Conservation (phyloP, 2,113 vertebrate species). For the Orthonyx spaldingii region DNA sequence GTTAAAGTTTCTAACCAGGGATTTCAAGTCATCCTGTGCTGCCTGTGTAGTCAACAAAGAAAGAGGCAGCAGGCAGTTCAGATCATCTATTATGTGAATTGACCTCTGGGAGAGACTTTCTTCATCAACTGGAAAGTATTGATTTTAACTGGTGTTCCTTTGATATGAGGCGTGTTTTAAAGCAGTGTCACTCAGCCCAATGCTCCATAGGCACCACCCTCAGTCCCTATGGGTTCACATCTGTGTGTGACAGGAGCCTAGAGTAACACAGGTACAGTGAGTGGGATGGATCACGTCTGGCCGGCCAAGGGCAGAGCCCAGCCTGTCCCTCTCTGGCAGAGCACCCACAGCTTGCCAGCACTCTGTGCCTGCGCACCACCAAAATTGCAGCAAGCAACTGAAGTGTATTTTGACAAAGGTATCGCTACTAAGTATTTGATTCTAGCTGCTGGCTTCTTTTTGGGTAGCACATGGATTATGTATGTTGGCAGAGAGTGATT, state of each 20-base stretch:
- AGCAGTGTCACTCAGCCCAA: not conserved
- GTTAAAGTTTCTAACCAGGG: not conserved
- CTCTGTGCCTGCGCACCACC: not conserved
- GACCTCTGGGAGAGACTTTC: not conserved
- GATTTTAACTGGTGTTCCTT: not conserved
- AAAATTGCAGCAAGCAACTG: not conserved
- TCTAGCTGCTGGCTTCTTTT: not conserved
- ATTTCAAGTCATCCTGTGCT: not conserved
- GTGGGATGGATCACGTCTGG: not conserved
- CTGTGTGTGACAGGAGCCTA: not conserved
- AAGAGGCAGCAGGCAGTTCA: not conserved
- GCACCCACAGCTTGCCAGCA: not conserved
- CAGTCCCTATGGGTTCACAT: not conserved
- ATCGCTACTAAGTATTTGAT: not conserved
- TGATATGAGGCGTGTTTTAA: not conserved
- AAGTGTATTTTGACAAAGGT: not conserved
- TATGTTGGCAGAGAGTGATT: not conserved
- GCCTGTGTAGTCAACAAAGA: not conserved
- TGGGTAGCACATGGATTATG: not conserved
- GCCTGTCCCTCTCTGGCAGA: not conserved
- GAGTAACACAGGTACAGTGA: not conserved
- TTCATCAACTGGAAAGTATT: not conserved
- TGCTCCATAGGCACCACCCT: not conserved
- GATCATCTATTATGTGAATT: not conserved
- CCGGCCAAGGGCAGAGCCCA: not conserved